A percentile compares a stretch with the other conserved stretches of the same genome.
Conservation (phyloP, 2,797 vertebrate species). For the Buphagus erythrorhynchus region DNA sequence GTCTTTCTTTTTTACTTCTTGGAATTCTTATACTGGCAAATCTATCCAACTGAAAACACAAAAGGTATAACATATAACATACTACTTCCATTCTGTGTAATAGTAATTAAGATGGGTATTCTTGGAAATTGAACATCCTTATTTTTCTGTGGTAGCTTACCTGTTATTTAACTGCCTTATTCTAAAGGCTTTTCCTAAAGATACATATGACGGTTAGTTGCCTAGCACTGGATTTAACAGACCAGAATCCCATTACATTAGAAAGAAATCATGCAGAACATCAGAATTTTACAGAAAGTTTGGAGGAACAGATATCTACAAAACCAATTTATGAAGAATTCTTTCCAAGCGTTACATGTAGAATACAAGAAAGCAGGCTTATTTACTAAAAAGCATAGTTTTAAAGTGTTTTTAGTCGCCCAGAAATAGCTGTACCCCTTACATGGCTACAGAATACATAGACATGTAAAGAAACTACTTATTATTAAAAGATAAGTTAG, state of each 20-base stretch:
- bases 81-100: background rate
- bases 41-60: slow-evolving; percentile 86
- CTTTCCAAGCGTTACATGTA: background rate
- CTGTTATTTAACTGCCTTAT: background rate
- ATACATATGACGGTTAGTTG: background rate
- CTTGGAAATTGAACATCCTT: background rate
- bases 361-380: background rate
- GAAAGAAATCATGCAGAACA: slow-evolving; percentile 7
- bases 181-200: background rate
- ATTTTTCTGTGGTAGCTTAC: background rate
- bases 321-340: slow-evolving; percentile 7
- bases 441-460: background rate
- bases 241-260: background rate
- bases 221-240: background rate
- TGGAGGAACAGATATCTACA: background rate
- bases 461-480: background rate
- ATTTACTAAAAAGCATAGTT: background rate
- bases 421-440: background rate
- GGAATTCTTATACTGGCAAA: slow-evolving; percentile 96
- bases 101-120: background rate
- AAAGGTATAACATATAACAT: background rate
- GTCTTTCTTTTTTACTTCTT: slow-evolving; percentile 90
- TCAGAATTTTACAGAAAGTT: background rate
- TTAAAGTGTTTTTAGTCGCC: background rate
- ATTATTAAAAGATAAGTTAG: background rate